Percentiles rank a stretch among this genome's conserved stretches.
These are phyloP conservation scores for Phainopepla nitens DNA, from an alignment of 2,113 vertebrate species.

Conservation along the genomic window DNA sequence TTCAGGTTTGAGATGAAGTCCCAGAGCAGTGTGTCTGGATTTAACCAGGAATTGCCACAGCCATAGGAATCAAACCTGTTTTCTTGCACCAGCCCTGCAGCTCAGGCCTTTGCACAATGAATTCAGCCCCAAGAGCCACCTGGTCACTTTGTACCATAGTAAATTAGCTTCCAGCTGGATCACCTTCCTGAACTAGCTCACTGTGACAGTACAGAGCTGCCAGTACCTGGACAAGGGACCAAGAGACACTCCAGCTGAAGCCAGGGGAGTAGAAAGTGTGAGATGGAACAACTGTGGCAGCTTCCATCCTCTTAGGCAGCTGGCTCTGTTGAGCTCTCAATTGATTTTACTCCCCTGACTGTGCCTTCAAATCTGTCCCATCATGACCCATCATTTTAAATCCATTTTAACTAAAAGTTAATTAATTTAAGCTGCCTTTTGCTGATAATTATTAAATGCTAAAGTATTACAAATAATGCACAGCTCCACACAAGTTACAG, in stretches of 20 bases:
- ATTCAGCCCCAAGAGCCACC: background rate
- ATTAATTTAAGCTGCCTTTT: background rate
- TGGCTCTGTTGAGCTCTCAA: background rate
- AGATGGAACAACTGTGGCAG: background rate
- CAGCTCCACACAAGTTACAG: background rate
- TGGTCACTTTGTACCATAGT: background rate
- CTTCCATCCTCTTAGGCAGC: background rate
- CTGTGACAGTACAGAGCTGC: background rate
- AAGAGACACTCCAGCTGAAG: background rate
- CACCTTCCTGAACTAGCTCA: background rate
- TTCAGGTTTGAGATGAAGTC: background rate
- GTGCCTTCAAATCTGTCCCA: background rate
- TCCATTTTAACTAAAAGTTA: background rate
- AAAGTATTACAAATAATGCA: background rate
- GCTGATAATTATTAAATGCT: background rate
- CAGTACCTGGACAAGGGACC: background rate
- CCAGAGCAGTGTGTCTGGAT: background rate
- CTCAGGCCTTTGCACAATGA: rapidly evolving
- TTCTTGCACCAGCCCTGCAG: background rate
- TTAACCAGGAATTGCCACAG: background rate
- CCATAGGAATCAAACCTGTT: background rate
- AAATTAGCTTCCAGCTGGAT: background rate
- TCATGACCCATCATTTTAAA: background rate
- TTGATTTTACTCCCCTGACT: background rate
- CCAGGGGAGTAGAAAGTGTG: background rate